These are phyloP conservation scores for Cheirogaleus major DNA, from an alignment of 2,797 vertebrate genomes.

Conservation along the genomic window DNA sequence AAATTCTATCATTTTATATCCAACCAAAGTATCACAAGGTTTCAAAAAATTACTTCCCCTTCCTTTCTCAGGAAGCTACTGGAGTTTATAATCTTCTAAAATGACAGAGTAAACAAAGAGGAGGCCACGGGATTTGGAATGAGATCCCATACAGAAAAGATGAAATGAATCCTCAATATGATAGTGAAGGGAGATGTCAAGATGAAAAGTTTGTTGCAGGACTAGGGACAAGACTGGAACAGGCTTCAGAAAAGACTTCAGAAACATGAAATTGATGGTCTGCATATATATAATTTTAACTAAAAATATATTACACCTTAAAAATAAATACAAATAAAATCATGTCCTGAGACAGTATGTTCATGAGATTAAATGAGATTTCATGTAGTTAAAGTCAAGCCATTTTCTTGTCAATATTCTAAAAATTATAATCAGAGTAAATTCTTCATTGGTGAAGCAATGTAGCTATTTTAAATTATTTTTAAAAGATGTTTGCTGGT, in stretches of 20 bases:
- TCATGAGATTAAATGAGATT: neutral
- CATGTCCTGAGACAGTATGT: neutral
- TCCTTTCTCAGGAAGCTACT: neutral
- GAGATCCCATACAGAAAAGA: neutral
- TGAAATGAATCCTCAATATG: neutral
- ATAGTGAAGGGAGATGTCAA: neutral
- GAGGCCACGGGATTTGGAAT: neutral
- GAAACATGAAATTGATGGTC: neutral
- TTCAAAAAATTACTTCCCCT: conserved; percentile 30
- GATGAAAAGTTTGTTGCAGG: neutral
- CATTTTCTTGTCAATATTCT: conserved; percentile 15
- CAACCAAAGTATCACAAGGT: conserved; percentile 4
- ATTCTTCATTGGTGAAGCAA: conserved; percentile 39
- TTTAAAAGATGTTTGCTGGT: conserved; percentile 30
- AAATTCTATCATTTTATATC: conserved; percentile 42
- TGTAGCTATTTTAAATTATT: conserved; percentile 13
- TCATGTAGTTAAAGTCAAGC: neutral
- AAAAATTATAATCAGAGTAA: conserved; percentile 1
- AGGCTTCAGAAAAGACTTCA: neutral
- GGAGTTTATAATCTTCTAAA: neutral
- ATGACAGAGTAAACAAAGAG: neutral
- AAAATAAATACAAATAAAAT: conserved; percentile 35
- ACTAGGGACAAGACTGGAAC: neutral
- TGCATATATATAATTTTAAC: neutral
- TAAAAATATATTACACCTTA: neutral